Evolutionary conservation across 1,140 invertebrate species (phyloP).

Genomic region (Scaptomyza montana): DNA sequence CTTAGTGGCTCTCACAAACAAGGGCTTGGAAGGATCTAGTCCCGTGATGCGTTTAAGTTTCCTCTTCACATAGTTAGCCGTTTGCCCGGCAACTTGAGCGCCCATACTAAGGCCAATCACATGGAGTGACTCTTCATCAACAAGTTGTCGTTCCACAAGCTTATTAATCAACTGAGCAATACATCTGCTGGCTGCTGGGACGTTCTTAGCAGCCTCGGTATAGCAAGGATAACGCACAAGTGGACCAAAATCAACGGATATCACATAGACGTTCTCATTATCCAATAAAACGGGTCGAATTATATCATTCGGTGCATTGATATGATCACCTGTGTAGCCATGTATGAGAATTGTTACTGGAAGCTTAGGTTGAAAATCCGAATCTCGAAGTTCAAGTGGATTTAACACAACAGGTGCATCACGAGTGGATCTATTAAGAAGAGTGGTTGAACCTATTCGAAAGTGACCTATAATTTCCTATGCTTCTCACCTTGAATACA

Average conservation of each 20-base stretch:
- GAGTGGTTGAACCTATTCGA: slow-evolving; percentile 8
- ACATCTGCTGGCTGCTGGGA: slow-evolving; percentile 85
- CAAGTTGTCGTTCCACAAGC: slow-evolving; percentile 85
- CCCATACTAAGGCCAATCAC: slow-evolving; percentile 96
- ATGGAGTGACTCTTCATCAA: slow-evolving; percentile 88
- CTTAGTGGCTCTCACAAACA: slow-evolving; percentile 84
- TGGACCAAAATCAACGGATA: slow-evolving; percentile 86
- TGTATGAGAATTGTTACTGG: slow-evolving; percentile 87
- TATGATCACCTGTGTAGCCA: slow-evolving; percentile 86
- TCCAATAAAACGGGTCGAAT: slow-evolving; percentile 85
- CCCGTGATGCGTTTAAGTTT: slow-evolving; percentile 85
- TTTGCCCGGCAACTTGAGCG: slow-evolving; percentile 92
- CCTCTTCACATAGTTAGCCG: slow-evolving; percentile 86
- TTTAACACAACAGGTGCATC: slow-evolving; percentile 84
- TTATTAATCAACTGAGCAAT: slow-evolving; percentile 87
- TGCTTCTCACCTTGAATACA: slow-evolving; percentile 85
- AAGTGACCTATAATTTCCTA: no score
- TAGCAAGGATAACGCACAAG: slow-evolving; percentile 86
- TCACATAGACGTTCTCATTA: slow-evolving; percentile 86
- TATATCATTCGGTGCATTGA: slow-evolving; percentile 86
- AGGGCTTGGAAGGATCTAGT: slow-evolving; percentile 86
- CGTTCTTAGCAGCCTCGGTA: slow-evolving; percentile 85
- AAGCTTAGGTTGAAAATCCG: slow-evolving; percentile 84
- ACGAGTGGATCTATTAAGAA: slow-evolving; percentile 68
- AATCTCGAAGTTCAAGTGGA: slow-evolving; percentile 80